phyloP scores from a whole-genome alignment of 2,113 vertebrate species.

The Geococcyx californianus region DNA sequence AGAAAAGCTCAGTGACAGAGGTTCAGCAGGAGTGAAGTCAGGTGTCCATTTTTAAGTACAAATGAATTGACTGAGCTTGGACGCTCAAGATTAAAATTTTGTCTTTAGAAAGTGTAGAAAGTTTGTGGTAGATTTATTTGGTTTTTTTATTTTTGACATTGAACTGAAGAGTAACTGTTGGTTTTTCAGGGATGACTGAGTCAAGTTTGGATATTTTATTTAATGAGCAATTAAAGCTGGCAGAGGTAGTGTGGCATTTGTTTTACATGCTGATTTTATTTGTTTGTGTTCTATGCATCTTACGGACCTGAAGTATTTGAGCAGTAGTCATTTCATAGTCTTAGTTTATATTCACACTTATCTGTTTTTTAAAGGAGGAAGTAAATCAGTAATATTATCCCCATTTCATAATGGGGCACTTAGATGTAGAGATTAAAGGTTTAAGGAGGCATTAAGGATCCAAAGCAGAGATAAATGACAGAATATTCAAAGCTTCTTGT shows the following conservation, averaged over 20 bases:
- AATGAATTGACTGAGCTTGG: neutral
- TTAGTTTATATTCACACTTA: neutral
- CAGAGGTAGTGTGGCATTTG: neutral
- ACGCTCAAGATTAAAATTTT: neutral
- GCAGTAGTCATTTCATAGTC: neutral
- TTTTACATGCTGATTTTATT: neutral
- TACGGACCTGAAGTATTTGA: neutral
- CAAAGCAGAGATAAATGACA: neutral
- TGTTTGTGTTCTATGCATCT: neutral
- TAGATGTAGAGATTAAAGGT: neutral
- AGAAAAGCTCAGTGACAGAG: neutral
- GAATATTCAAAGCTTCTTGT: neutral
- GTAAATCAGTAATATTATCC: neutral
- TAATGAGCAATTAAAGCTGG: neutral
- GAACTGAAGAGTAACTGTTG: neutral
- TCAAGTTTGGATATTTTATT: neutral
- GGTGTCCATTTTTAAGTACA: neutral
- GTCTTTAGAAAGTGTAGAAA: neutral
- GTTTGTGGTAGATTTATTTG: neutral
- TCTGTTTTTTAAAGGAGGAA: neutral
- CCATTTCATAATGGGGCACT: neutral
- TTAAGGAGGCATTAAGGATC: neutral
- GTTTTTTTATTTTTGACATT: neutral
- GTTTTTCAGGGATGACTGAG: neutral
- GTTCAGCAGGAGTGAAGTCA: neutral